Evolutionary conservation across 2,797 vertebrate species (phyloP), one percentile per base, ranked within the genome.

Genomic region (Chaetodon trifasciatus): DNA sequence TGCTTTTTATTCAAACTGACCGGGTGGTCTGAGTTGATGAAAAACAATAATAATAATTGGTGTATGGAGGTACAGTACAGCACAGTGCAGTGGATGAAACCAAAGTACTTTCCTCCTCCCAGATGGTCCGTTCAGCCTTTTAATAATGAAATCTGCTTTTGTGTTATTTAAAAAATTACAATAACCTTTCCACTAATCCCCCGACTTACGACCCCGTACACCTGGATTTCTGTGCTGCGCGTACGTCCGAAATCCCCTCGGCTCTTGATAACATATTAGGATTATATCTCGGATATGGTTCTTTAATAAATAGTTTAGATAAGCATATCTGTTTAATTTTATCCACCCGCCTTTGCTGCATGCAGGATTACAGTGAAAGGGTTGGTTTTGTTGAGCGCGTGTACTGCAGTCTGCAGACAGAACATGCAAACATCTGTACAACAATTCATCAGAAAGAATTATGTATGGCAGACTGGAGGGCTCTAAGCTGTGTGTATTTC

Each of bases 111-210:
- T 73, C 78, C 64, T 62, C 70, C 87, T 89, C 91, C 88, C 95
- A 95, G 94, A 95, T 95, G 95, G 93, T 90, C 91, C 28, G 57
- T 86, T 90, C 91, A 92, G 91, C 89, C 90, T 94, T 95, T 93
- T 94, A 95, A 96, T 93, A 91, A 92, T 93, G 93, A 98, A 98
- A 97, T 97, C 97, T 98, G 97, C 96, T 97, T 96, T 94, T 96
- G 90, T 94, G 93, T 97, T 96, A 96, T 96, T 97, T 93, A 95
- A 94, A 96, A 94, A 93, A 96, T 94, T 94, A 96, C 93, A 90
- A 95, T 96, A 95, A 93, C 88, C 94, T 94, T 93, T 94, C 72
- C 68, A 67, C 76, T 98, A 98, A 99, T 98, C 96, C 94, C 86
- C 91, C 89, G 95, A 96, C 90, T 96, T 97, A 94, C 91, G 91